Conservation (phyloP, 2,797 vertebrate species). For the Pipistrellus kuhlii region DNA sequence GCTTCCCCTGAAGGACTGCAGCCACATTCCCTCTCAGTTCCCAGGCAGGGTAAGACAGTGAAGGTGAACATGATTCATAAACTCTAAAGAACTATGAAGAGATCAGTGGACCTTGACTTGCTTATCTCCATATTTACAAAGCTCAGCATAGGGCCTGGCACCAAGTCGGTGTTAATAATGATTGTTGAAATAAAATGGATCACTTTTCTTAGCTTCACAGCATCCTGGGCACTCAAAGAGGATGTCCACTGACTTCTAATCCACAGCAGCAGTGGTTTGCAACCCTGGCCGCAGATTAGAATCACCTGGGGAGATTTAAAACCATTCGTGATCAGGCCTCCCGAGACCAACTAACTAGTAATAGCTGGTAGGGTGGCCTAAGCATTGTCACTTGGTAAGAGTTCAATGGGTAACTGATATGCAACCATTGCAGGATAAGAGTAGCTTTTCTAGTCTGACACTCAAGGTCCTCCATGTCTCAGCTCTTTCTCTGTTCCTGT, state of each 20-base stretch:
- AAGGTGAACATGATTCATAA: constrained; percentile 66
- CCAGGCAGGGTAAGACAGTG: constrained; percentile 30
- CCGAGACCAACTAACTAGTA: not conserved
- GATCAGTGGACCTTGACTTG: constrained; percentile 38
- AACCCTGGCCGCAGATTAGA: not conserved
- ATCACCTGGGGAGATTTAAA: not conserved
- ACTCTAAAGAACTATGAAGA: constrained; percentile 17
- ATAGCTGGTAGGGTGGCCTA: too few species aligned
- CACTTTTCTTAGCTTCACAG: constrained; percentile 50
- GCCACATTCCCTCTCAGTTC: not conserved
- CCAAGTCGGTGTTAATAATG: not conserved
- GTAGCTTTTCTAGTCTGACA: not conserved
- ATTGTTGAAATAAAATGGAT: constrained; percentile 41
- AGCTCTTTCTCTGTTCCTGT: not conserved
- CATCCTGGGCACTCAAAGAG: not conserved
- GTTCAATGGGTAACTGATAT: not conserved
- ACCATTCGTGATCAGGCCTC: not conserved
- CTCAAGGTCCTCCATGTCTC: too few species aligned
- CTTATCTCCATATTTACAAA: constrained; percentile 50
- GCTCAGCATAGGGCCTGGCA: not conserved
- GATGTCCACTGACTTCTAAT: not conserved
- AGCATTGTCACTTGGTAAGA: not conserved
- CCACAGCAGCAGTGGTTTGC: not conserved
- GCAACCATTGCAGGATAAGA: not conserved
- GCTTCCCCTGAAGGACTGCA: constrained; percentile 29